Conservation (phyloP, 2,888 invertebrate genomes). For the Drosophila tanythrix region DNA sequence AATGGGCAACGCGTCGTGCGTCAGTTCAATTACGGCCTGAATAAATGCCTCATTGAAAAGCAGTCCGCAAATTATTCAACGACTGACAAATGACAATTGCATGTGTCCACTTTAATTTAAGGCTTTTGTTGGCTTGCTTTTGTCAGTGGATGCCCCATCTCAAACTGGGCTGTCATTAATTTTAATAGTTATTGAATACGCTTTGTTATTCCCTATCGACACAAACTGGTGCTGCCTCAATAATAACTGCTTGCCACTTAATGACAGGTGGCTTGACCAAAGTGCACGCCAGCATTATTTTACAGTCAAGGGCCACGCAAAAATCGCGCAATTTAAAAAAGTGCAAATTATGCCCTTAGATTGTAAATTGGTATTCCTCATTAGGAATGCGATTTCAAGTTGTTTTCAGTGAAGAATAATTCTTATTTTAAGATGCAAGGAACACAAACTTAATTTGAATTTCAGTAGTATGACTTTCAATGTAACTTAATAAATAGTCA, state of each 20-base stretch:
- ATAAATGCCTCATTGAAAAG: constrained; percentile 52
- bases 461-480: neutral
- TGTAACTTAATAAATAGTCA: neutral
- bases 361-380: neutral
- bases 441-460: neutral
- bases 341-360: neutral
- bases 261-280: constrained; percentile 11
- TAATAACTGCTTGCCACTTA: constrained; percentile 5
- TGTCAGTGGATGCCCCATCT: constrained; percentile 5
- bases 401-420: neutral
- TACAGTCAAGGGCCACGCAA: constrained; percentile 4
- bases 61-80: constrained; percentile 53
- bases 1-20: constrained; percentile 56
- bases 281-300: constrained; percentile 23
- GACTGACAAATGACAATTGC: constrained; percentile 23
- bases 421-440: neutral
- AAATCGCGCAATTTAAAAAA: neutral
- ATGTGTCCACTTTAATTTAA: constrained; percentile 47
- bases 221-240: constrained; percentile 9
- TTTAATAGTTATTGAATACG: constrained; percentile 36
- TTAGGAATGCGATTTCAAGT: neutral
- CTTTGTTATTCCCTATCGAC: constrained; percentile 35
- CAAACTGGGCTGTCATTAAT: constrained; percentile 16
- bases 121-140: constrained; percentile 31
- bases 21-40: constrained; percentile 66